Evolutionary conservation across 1,140 invertebrate species (phyloP).

Genomic region (Drosophila suzukii): DNA sequence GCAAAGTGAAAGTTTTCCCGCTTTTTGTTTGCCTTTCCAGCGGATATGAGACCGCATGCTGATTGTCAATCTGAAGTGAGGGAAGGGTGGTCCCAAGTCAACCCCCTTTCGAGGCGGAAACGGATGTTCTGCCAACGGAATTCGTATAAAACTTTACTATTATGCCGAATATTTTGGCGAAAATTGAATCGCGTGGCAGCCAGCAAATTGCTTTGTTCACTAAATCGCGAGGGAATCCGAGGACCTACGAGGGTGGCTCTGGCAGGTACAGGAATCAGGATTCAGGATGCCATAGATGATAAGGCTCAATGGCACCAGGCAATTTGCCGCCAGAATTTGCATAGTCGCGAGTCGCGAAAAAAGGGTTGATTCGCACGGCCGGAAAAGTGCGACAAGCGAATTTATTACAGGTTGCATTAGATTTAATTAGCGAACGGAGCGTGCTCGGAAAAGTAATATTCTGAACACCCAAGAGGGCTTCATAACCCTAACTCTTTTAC

Average conservation of each 20-base stretch:
- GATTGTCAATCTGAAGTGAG: conserved; percentile 64
- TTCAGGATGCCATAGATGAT: conserved; percentile 46
- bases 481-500: background rate
- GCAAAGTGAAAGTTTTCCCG: conserved; percentile 53
- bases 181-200: conserved; percentile 53
- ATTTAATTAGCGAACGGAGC: conserved; percentile 70
- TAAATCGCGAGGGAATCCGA: conserved; percentile 69
- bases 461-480: background rate
- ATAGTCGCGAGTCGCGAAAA: conserved; percentile 39
- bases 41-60: conserved; percentile 81
- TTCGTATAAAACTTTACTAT: conserved; percentile 72
- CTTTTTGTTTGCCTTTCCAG: conserved; percentile 58
- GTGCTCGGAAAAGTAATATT: conserved; percentile 53
- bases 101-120: conserved; percentile 14
- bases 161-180: conserved; percentile 52
- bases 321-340: conserved; percentile 73
- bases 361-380: conserved; percentile 73
- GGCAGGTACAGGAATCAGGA: conserved; percentile 45
- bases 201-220: conserved; percentile 74
- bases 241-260: conserved; percentile 42
- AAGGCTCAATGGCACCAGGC: conserved; percentile 49
- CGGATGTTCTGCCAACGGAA: conserved; percentile 52
- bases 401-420: conserved; percentile 83
- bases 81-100: conserved; percentile 8
- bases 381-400: conserved; percentile 69